Evolutionary conservation across 2,888 invertebrate species (phyloP).

Genomic region (Scelioninae gen. 2): DNA sequence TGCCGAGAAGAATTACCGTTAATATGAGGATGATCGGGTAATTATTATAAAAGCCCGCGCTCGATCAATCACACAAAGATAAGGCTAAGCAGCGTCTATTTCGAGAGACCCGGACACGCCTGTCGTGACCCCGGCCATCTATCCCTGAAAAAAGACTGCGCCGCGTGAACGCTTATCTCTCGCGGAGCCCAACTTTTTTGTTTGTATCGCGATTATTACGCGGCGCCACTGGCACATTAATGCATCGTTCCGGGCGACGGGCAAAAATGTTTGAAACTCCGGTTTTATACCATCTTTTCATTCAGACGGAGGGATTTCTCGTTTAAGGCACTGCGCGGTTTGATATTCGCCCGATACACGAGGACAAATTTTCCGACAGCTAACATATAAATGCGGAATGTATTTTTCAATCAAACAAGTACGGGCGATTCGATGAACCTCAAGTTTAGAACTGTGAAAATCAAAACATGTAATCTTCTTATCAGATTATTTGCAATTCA

Average conservation of each 20-base stretch:
- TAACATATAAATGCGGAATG: too few relatives aligned
- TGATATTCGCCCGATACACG: conserved; percentile 15
- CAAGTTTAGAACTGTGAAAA: too few relatives aligned
- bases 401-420: too few relatives aligned
- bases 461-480: too few relatives aligned
- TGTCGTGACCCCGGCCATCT: conserved; percentile 61
- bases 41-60: conserved; percentile 73
- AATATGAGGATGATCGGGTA: conserved; percentile 69
- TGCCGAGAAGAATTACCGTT: conserved; percentile 67
- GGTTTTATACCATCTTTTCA: neutral
- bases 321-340: conserved; percentile 25
- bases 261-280: conserved; percentile 37
- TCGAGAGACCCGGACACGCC: conserved; percentile 66
- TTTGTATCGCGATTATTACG: conserved; percentile 57
- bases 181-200: conserved; percentile 38
- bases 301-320: conserved; percentile 18
- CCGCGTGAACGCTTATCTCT: conserved; percentile 59
- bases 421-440: too few relatives aligned
- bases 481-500: too few relatives aligned
- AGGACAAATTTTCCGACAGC: too few relatives aligned
- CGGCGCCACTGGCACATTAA: conserved; percentile 38
- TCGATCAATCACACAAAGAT: conserved; percentile 72
- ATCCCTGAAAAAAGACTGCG: conserved; percentile 60
- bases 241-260: conserved; percentile 42
- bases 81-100: conserved; percentile 65